These are phyloP conservation scores for Aphelinus atriplicis DNA, from an alignment of 1,140 invertebrate genomes.

Conservation along the genomic window DNA sequence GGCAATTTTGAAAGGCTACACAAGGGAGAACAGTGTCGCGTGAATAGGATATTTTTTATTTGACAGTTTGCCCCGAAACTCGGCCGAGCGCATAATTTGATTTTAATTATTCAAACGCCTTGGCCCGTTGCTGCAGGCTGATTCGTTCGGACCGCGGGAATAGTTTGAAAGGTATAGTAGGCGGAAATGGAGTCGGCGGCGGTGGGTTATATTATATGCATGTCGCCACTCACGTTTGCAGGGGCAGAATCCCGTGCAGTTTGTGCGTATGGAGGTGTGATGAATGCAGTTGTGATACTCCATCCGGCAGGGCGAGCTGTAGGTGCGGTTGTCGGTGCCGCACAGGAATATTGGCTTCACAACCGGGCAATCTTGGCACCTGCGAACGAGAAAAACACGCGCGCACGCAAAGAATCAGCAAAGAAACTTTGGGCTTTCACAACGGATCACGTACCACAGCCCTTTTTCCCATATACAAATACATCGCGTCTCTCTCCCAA, in stretches of 20 bases:
- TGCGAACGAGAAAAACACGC: constrained; percentile 61
- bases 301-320: constrained; percentile 87
- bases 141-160: too few relatives aligned
- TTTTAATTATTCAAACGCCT: constrained; percentile 19
- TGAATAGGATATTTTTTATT: constrained; percentile 9
- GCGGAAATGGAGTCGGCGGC: too few relatives aligned
- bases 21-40: neutral
- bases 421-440: constrained; percentile 7
- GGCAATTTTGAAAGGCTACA: neutral
- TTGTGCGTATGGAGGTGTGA: constrained; percentile 77
- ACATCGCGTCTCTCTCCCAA: too few relatives aligned
- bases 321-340: constrained; percentile 91
- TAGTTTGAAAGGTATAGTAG: too few relatives aligned
- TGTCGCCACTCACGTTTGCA: constrained; percentile 75
- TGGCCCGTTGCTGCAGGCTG: too few relatives aligned
- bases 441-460: neutral
- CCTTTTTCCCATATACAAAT: too few relatives aligned
- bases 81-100: constrained; percentile 9
- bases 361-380: constrained; percentile 83
- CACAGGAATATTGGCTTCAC: constrained; percentile 85
- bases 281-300: constrained; percentile 94
- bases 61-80: neutral
- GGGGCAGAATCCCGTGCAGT: constrained; percentile 90
- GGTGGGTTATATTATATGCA: too few relatives aligned
- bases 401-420: constrained; percentile 20